A percentile compares a stretch with the other conserved stretches of the same genome.
Conservation (phyloP, 1,140 invertebrate genomes). For the Venturia canescens region DNA sequence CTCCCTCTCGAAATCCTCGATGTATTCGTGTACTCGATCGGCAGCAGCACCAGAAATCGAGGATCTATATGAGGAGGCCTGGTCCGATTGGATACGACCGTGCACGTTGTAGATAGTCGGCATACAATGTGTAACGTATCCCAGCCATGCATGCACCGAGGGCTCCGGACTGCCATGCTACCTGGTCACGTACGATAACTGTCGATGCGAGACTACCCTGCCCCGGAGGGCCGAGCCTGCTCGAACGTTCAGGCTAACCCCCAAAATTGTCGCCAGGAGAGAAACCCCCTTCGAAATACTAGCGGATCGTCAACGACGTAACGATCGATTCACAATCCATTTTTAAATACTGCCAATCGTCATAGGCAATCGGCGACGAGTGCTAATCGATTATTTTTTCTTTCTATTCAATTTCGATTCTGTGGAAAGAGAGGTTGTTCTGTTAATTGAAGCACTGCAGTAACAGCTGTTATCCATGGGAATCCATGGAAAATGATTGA, state of each 20-base stretch:
- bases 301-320: not conserved
- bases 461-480: no score
- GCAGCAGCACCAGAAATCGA: constrained; percentile 3
- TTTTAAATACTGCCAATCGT: no score
- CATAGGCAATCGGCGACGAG: no score
- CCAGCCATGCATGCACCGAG: constrained; percentile 14
- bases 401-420: no score
- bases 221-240: constrained; percentile 14
- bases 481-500: no score
- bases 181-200: constrained; percentile 41
- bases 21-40: not conserved
- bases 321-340: no score
- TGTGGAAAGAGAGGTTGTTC: no score
- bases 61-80: constrained; percentile 11
- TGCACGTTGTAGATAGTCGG: constrained; percentile 41
- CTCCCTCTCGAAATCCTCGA: not conserved
- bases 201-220: constrained; percentile 36
- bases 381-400: no score
- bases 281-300: not conserved
- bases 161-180: constrained; percentile 22
- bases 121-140: constrained; percentile 1
- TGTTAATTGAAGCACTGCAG: no score
- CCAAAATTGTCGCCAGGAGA: not conserved
- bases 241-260: not conserved
- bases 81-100: constrained; percentile 12